Evolutionary conservation across 2,888 invertebrate genomes (phyloP), one percentile per base, ranked within the genome.

Genomic region (Drosophila barbarae): DNA sequence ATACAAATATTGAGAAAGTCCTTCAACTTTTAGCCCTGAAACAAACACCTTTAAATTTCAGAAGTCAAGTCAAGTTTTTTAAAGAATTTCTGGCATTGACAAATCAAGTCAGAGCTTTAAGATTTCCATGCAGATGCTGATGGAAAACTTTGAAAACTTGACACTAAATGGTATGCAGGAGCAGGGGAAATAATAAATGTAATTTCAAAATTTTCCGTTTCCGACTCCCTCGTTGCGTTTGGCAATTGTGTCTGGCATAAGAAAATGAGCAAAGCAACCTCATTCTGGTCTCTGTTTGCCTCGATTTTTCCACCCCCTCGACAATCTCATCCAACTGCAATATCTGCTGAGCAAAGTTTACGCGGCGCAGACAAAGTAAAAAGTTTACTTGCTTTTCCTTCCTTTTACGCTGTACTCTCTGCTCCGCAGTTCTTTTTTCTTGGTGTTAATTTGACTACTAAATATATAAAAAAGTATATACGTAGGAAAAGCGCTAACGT

Each of bases 151-250:
- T 35, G 30, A 23, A 23, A 61, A 61, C 42, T 50, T 51, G 35
- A 61, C 61, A 60, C 60, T 61, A 61, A 61, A 51, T 61, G 61
- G 64, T 7, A 38, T 35, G 32, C 44, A 39, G 39, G 18, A 38
- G 39, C 50, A 21, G 63, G 55, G 74, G 67, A 76, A 64, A 71
- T 74, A 77, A 77, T 80, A 77, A 77, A 77, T 77, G 81, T 81
- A 78, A 76, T 78, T 78, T 74, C 49, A 44, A 66, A 65, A 74
- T 63, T 41, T 73, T 54, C 44, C 52, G 41, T 53, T 58, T 49
- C 53, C 41, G 21, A 53, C 52, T 59, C 47, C 47, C 66, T 65
- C 21, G 10, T 28, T 61, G 47, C 47, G 49, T 63, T 50, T 57
- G 63, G 30, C 71, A 77, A 77, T 77, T 60, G 57, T 77, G 77